Conservation (phyloP, 2,113 vertebrate genomes). For the Phoenicopterus ruber region DNA sequence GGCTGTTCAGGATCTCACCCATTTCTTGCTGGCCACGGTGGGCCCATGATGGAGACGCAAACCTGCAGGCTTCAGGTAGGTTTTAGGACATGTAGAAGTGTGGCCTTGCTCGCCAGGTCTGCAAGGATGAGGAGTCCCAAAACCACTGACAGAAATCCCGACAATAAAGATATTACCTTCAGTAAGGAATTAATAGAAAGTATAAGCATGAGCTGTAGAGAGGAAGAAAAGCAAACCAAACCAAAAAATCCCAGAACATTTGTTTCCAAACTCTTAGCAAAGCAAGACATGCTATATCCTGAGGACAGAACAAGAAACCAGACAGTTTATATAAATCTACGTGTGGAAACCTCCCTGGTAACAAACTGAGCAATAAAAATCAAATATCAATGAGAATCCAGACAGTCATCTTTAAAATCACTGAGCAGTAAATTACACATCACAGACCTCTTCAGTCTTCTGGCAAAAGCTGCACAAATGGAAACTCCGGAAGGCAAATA, state of each 20-base stretch:
- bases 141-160: background rate
- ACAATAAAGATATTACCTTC: background rate
- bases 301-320: background rate
- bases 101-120: background rate
- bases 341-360: slow-evolving; percentile 8
- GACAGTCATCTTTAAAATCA: slow-evolving; percentile 45
- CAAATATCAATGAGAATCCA: slow-evolving; percentile 31
- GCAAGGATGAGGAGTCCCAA: background rate
- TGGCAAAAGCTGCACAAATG: slow-evolving; percentile 15
- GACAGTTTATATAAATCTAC: slow-evolving; percentile 5
- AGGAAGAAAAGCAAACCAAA: background rate
- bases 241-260: background rate
- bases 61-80: background rate
- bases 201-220: background rate
- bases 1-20: background rate
- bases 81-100: background rate
- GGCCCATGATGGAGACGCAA: background rate
- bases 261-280: background rate
- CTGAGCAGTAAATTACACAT: slow-evolving; percentile 7
- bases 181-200: background rate
- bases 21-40: background rate
- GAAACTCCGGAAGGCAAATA: background rate
- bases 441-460: background rate
- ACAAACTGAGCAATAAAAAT: slow-evolving; percentile 34
- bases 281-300: background rate